Base-by-base conservation (phyloP, 2,888 invertebrate genomes). In the Drosophila yooni region DNA sequence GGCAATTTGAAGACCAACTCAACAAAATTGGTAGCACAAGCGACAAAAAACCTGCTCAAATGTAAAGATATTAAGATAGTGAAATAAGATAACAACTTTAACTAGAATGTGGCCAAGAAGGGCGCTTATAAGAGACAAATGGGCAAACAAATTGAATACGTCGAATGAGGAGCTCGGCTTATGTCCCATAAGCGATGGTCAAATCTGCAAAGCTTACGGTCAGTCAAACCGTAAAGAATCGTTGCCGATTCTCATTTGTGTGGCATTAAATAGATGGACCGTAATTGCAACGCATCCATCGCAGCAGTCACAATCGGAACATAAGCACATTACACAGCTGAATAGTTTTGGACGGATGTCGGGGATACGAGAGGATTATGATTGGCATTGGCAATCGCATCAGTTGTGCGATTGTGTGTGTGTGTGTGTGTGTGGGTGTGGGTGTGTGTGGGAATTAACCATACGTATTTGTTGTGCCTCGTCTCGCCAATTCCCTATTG, bases 371-470 rank as follows among this genome's bases (percentile, higher is more conserved):
- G 31, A 27, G 70, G 78, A 77, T 77, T 74, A 74, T 77, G 74
- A 77, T 77, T 77, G 76, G 60, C 74, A 76, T 65, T 77, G 77
- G 51, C 46, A 46, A 46, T 46, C 46, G 46, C 46, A 46, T 67
- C 33, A 52, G 50, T 69, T 48, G 46, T 36, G 40, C 33, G 40
- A 50, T 69, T 48, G 34, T 43, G 10, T n/a, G 18, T 18, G 18
- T 2, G 13, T 34, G 34, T 4, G 40, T n/a, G 10, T n/a, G 40
- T 21, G 21, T 46, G 3, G 3, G 13, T 25, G 46, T 21, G 6
- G n/a, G 15, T 36, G 15, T 36, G 38, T 40, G n/a, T n/a, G 18
- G 25, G 46, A 15, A 46, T 46, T 46, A 46, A 15, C 7, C 25
- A 8, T 46, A 46, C 71, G 60, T 63, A 38, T 70, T 70, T 67